Base-by-base conservation (phyloP, 2,797 vertebrate genomes). In the Semaprochilodus insignis region DNA sequence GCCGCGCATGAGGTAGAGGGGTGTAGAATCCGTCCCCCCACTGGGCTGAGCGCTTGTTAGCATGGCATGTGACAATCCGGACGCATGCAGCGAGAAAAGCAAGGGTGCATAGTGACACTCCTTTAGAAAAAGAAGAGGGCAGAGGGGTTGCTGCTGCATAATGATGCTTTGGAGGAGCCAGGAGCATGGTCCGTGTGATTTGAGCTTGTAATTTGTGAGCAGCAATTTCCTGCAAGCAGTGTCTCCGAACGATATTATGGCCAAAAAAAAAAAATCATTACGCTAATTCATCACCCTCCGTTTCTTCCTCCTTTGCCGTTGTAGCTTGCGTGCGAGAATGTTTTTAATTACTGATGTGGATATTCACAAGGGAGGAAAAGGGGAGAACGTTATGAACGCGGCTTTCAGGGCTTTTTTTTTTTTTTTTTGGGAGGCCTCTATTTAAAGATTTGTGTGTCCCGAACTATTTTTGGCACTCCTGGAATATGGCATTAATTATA, bases 241-340 rank as follows among this genome's bases (percentile, higher is more conserved):
- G 89, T 91, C 90, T 92, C 86, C 81, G 84, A 93, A 91, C 85
- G 79, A 88, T 91, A 90, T 93, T 91, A 89, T 91, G 91, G 88
- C 1, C 6, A 10, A 44, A 10, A 44, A 10, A 6, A 94, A 40
- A 67, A 67, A 36, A 92, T 93, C 91, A 91, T 91, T 90, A 90
- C 88, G 89, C 90, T 94, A 93, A 93, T 94, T 95, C 89, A 94
- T 94, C 89, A 91, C 89, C 88, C 90, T 90, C 88, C 86, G 90
- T 90, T 93, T 91, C 88, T 90, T 88, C 82, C 83, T 91, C 89
- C 55, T 93, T 94, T 92, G 90, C 88, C 85, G 86, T 87, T 85
- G 87, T 89, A 90, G 89, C 89, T 59, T 87, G 89, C 77, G 82
- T 52, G 17, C 70, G 83, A 23, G 85, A 25, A 40, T 62, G 66